Percentiles rank a stretch among this genome's conserved stretches.
Evolutionary conservation across 2,113 vertebrate genomes (phyloP).

Genomic region (Spea multiplicata): DNA sequence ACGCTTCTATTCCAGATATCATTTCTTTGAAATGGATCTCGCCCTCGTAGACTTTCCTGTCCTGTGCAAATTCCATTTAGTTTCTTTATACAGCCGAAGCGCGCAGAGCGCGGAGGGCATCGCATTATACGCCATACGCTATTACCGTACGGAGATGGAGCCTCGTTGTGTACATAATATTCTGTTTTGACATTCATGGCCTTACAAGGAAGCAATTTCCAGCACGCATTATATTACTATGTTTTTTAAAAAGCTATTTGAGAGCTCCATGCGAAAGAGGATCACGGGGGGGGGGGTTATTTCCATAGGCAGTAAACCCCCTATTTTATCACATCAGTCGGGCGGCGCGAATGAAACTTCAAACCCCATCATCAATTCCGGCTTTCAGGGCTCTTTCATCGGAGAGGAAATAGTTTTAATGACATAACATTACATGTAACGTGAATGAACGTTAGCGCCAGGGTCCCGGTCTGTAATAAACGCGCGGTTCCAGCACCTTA

Average conservation of each 20-base stretch:
- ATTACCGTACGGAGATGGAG: too few relatives aligned
- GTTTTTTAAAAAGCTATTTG: not conserved
- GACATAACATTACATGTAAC: not conserved
- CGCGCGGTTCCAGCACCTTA: not conserved
- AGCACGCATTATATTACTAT: not conserved
- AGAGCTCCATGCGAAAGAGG: not conserved
- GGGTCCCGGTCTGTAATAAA: not conserved
- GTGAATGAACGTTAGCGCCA: not conserved
- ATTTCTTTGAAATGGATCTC: too few relatives aligned
- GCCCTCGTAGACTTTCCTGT: too few relatives aligned
- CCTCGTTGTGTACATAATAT: not conserved
- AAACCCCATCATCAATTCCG: not conserved
- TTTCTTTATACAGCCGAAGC: not conserved
- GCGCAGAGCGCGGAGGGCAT: not conserved
- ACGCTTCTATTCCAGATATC: too few relatives aligned
- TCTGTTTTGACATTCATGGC: not conserved
- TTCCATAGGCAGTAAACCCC: not conserved
- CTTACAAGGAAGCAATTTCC: not conserved
- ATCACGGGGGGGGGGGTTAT: not conserved
- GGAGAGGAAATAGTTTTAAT: not conserved
- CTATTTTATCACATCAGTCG: not conserved
- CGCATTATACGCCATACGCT: not conserved
- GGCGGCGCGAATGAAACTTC: not conserved
- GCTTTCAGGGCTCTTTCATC: not conserved
- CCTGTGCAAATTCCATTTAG: too few relatives aligned